Evolutionary conservation across 2,888 invertebrate genomes (phyloP).

Genomic region (Blastobasis lacticolella): DNA sequence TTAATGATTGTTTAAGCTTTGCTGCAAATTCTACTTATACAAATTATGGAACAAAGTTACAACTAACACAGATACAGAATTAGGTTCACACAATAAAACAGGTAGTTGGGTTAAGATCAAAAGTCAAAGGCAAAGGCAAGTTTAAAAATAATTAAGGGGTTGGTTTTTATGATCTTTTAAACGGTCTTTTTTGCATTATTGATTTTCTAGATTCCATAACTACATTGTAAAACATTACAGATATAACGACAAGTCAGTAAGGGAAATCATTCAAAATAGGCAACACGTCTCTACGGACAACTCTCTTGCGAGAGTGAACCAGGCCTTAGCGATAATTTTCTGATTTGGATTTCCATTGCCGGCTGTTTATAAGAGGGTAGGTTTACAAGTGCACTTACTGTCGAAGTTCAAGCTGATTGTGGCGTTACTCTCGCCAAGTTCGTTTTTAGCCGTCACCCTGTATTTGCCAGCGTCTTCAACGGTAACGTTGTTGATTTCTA

Average conservation of each 20-base stretch:
- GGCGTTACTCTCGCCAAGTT: constrained; percentile 97
- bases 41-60: constrained; percentile 34
- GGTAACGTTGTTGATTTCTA: constrained; percentile 95
- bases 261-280: too few relatives aligned
- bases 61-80: constrained; percentile 39
- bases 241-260: too few relatives aligned
- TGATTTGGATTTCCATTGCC: too few relatives aligned
- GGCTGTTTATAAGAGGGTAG: neutral
- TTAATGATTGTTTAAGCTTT: constrained; percentile 61
- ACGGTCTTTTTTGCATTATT: too few relatives aligned
- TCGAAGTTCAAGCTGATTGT: constrained; percentile 98
- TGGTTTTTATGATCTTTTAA: too few relatives aligned
- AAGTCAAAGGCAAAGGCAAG: too few relatives aligned
- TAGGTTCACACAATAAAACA: constrained; percentile 53
- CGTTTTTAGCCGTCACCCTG: constrained; percentile 97
- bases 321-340: too few relatives aligned
- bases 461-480: constrained; percentile 98
- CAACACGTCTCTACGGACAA: too few relatives aligned
- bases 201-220: too few relatives aligned
- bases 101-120: constrained; percentile 33
- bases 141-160: too few relatives aligned
- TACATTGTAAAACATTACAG: too few relatives aligned
- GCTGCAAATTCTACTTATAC: constrained; percentile 62
- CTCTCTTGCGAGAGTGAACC: too few relatives aligned
- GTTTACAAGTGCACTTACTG: constrained; percentile 83